Base-by-base conservation (phyloP, 2,797 vertebrate genomes). In the Uromys caudimaculatus region DNA sequence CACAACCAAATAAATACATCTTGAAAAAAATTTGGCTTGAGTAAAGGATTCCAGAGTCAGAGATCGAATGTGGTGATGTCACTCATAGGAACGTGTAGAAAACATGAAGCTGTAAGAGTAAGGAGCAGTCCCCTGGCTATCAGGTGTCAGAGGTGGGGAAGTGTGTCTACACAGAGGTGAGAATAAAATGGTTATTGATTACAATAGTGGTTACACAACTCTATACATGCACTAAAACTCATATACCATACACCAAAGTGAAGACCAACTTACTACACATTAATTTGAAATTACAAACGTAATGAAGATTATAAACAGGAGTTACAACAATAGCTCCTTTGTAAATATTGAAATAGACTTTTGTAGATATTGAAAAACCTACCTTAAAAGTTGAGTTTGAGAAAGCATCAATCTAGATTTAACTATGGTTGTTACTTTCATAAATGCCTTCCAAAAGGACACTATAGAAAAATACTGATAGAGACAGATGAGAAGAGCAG, bases 331-430 rank as follows among this genome's bases (percentile, higher is more conserved):
- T 54, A 60, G 50, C 82, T 91, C n/a, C 6, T 19, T n/a, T 69
- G 35, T 38, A 38, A n/a, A 71, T 71, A 71, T 35, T 71, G 35
- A 71, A 71, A n/a, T 81, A 82, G 71, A 81, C 38, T 73, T 91
- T 3, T 69, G 44, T 89, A 83, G 6, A 47, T 77, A 78, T 2
- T 54, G 77, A 56, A 32, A 32, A 67, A 60, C 4, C 16, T 60
- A 50, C 82, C 41, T 60, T 44, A 83, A 93, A 78, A 84, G 38
- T 56, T 86, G 58, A 92, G 35, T 44, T 81, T 92, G 60, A 95
- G 91, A 64, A 81, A 84, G 41, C 5, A 85, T 60, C 35, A 54
- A 3, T 67, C 10, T 71, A 81, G 78, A 69, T 41, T 71, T 11
- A 84, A 86, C 9, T 87, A 41, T 64, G 82, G 64, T 17, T 64